Conservation (phyloP, 2,113 vertebrate genomes). For the Diphyllodes magnificus region DNA sequence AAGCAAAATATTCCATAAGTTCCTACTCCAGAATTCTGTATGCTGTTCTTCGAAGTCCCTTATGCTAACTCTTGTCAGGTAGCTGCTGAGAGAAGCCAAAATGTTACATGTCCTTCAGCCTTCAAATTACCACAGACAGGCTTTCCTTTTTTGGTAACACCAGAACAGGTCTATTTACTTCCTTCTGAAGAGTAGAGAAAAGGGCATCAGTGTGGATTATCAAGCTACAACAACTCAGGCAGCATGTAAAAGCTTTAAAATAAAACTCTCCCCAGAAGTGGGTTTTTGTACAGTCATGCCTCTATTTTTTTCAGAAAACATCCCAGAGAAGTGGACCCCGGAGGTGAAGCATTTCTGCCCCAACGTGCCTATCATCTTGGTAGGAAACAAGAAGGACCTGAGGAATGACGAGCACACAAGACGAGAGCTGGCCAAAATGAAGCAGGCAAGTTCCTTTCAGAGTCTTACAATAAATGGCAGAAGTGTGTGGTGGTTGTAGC, state of each 20-base stretch:
- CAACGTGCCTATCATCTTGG: constrained; percentile 97
- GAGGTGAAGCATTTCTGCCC: constrained; percentile 99
- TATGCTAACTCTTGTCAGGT: not conserved
- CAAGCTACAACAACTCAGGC: not conserved
- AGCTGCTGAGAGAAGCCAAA: not conserved
- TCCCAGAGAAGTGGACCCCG: constrained; percentile 98
- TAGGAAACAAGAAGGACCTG: constrained; percentile 98
- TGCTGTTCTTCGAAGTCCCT: not conserved
- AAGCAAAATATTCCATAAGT: not conserved
- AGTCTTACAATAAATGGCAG: not conserved
- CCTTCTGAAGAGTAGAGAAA: not conserved
- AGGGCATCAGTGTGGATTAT: not conserved
- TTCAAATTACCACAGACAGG: not conserved
- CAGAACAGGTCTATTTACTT: not conserved
- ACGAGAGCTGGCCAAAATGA: constrained; percentile 97
- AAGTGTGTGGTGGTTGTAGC: not conserved
- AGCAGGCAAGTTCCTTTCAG: constrained; percentile 81
- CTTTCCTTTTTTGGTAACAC: not conserved
- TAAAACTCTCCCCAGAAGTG: not conserved
- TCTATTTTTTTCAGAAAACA: constrained; percentile 82
- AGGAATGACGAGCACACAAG: constrained; percentile 97
- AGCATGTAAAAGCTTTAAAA: not conserved
- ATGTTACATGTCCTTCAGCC: not conserved
- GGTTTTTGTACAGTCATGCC: not conserved
- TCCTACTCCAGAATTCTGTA: not conserved